Evolutionary conservation across 1,140 invertebrate genomes (phyloP).

Genomic region (Pachypsylla venusta): DNA sequence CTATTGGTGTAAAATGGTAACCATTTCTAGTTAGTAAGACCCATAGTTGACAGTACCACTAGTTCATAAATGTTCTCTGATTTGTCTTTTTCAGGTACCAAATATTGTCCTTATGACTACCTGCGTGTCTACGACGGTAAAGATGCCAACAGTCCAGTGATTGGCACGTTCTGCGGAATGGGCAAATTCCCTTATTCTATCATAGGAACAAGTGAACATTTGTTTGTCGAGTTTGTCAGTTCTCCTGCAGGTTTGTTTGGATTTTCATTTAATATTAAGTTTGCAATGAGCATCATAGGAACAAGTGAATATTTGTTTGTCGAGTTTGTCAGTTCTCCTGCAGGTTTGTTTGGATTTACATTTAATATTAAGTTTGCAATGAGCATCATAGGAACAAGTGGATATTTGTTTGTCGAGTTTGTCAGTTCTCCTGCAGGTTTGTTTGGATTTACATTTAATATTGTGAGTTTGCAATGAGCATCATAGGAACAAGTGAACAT

Average conservation of each 20-base stretch:
- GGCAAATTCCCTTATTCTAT: conserved; percentile 88
- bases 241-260: conserved; percentile 54
- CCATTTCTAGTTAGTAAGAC: too few relatives aligned
- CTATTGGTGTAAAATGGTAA: too few relatives aligned
- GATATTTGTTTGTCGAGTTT: conserved; percentile 79
- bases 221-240: conserved; percentile 81
- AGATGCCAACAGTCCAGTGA: conserved; percentile 65
- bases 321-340: conserved; percentile 77
- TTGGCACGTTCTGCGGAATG: conserved; percentile 84
- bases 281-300: conserved; percentile 84
- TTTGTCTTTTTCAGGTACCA: conserved; percentile 39
- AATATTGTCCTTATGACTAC: conserved; percentile 81
- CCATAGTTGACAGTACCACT: too few relatives aligned
- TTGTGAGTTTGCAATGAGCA: too few relatives aligned
- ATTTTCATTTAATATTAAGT: too few relatives aligned
- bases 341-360: too few relatives aligned
- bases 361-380: too few relatives aligned
- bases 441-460: too few relatives aligned
- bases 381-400: conserved; percentile 77
- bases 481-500: conserved; percentile 78
- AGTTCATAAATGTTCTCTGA: too few relatives aligned
- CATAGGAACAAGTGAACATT: conserved; percentile 73
- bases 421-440: conserved; percentile 67
- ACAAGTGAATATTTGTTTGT: conserved; percentile 78
- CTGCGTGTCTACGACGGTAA: conserved; percentile 81